A percentile compares a stretch with the other conserved stretches of the same genome.
phyloP scores from a whole-genome alignment of 2,113 vertebrate genomes.

The Brienomyrus longianalis region DNA sequence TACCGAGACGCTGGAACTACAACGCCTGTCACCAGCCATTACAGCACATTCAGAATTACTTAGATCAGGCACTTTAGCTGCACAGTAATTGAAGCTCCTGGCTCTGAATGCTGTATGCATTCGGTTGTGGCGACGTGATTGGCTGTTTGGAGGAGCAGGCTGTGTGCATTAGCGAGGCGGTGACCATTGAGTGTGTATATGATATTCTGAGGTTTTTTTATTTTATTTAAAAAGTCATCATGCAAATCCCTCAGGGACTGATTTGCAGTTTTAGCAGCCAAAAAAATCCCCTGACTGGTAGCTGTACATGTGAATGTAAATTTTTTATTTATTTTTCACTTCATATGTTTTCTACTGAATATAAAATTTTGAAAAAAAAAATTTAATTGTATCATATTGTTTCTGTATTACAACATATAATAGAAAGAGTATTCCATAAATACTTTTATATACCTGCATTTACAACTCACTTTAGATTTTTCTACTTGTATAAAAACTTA shows the following conservation, averaged over 20 bases:
- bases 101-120: neutral
- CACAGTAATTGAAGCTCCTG: neutral
- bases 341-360: neutral
- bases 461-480: neutral
- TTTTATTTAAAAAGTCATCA: slow-evolving; percentile 36
- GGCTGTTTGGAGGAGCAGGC: neutral
- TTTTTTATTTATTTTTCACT: slow-evolving; percentile 2
- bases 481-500: neutral
- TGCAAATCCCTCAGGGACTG: neutral
- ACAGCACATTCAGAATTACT: neutral
- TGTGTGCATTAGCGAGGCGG: neutral
- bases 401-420: neutral
- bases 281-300: neutral
- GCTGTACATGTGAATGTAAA: neutral
- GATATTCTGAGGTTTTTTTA: neutral
- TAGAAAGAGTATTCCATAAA: neutral
- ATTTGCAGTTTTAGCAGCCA: neutral
- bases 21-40: neutral
- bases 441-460: neutral
- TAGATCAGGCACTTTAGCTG: neutral
- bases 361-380: neutral
- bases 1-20: neutral
- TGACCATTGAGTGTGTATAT: neutral
- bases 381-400: neutral
- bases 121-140: neutral